phyloP scores from a whole-genome alignment of 2,797 vertebrate species.

The Nannoperca obscura region DNA sequence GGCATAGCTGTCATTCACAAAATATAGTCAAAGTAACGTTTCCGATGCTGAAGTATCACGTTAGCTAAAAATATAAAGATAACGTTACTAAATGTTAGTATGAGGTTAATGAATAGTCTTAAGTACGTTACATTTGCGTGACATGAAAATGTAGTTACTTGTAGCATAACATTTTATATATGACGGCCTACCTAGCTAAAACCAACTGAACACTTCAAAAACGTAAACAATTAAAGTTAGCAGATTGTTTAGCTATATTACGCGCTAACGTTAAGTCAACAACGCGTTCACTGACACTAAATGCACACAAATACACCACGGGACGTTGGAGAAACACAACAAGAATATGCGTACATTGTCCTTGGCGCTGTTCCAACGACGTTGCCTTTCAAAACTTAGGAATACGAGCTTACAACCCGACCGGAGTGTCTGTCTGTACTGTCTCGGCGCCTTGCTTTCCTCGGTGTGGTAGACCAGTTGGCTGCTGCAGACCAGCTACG shows the following conservation, averaged over 20 bases:
- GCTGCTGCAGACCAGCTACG: background rate
- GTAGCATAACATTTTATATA: background rate
- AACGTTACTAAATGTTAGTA: background rate
- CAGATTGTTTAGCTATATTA: background rate
- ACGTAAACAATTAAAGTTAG: background rate
- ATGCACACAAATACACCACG: background rate
- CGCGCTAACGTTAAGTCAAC: background rate
- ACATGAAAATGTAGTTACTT: background rate
- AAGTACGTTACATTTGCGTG: background rate
- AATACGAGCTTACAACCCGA: background rate
- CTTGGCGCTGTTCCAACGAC: background rate
- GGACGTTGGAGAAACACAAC: background rate
- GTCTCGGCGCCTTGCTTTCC: background rate
- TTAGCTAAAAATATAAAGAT: background rate
- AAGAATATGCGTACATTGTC: constrained; percentile 23
- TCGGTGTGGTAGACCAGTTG: background rate
- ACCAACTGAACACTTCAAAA: background rate
- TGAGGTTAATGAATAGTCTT: background rate
- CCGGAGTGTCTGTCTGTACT: background rate
- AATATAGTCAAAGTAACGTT: background rate
- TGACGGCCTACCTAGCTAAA: background rate
- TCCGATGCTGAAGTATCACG: background rate
- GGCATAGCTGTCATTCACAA: background rate
- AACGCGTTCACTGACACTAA: background rate
- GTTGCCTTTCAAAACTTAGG: background rate